A percentile compares a stretch with the other conserved stretches of the same genome.
Evolutionary conservation across 2,797 vertebrate species (phyloP).

Genomic region (Decapterus maruadsi): DNA sequence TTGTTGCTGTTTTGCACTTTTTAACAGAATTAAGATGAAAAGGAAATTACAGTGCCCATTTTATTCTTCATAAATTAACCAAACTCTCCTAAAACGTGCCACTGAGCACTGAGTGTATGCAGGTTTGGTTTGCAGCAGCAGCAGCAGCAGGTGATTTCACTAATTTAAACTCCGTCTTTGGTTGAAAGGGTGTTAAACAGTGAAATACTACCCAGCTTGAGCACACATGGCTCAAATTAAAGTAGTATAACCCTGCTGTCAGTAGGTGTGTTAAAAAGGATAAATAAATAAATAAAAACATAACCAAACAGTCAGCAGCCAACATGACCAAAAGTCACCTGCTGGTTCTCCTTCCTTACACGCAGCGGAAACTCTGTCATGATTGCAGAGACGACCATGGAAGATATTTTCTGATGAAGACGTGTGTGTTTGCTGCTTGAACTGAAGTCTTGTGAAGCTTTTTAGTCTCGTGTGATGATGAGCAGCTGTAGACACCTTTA

Average conservation of each 20-base stretch:
- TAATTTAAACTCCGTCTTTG: neutral
- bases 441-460: neutral
- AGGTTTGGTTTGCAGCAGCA: constrained; percentile 12
- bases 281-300: neutral
- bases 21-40: constrained; percentile 6
- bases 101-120: neutral
- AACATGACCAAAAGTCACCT: constrained; percentile 1
- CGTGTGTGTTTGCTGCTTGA: neutral
- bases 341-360: neutral
- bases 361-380: constrained; percentile 5
- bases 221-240: neutral
- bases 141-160: constrained; percentile 7
- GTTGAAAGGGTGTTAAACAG: constrained; percentile 16
- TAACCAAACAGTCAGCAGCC: constrained; percentile 5
- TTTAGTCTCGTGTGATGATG: neutral
- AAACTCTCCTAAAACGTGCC: neutral
- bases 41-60: neutral
- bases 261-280: constrained; percentile 1
- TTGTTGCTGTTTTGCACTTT: neutral
- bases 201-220: constrained; percentile 9
- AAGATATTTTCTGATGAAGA: neutral
- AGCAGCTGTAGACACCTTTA: neutral
- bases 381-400: neutral
- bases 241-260: constrained; percentile 18
- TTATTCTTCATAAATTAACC: neutral